phyloP scores from a whole-genome alignment of 2,797 vertebrate species.

The Amazona ochrocephala region DNA sequence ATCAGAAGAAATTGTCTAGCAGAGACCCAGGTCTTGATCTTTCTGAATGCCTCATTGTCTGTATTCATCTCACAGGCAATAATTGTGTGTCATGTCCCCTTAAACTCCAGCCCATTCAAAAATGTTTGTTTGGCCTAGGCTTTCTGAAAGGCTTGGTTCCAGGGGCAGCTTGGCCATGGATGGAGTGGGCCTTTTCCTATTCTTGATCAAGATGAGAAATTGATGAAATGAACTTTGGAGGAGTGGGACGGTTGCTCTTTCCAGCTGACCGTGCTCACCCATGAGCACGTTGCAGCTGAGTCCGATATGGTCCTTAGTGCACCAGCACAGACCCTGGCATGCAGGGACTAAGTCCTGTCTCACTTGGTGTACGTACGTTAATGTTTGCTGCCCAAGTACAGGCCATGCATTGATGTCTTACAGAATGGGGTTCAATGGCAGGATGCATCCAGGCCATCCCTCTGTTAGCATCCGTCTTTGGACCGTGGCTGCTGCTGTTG shows the following conservation, averaged over 20 bases:
- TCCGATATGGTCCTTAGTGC: not conserved
- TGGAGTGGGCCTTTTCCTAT: not conserved
- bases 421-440: not conserved
- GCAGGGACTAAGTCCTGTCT: not conserved
- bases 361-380: rapidly evolving
- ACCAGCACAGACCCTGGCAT: not conserved
- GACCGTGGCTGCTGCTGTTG: not conserved
- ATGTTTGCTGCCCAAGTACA: not conserved
- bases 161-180: not conserved
- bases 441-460: not conserved
- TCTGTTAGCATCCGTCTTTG: not conserved
- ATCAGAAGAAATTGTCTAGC: not conserved
- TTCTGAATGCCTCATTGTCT: not conserved
- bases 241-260: not conserved
- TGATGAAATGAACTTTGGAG: not conserved
- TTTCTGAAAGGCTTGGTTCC: not conserved
- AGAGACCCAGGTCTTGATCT: not conserved
- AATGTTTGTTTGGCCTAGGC: not conserved
- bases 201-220: not conserved
- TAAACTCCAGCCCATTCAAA: not conserved
- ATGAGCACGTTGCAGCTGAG: not conserved
- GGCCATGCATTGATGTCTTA: not conserved
- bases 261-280: not conserved
- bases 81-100: not conserved
- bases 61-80: not conserved